Evolutionary conservation across 2,888 invertebrate species (phyloP).

Genomic region (Didymodactylos carnosus): DNA sequence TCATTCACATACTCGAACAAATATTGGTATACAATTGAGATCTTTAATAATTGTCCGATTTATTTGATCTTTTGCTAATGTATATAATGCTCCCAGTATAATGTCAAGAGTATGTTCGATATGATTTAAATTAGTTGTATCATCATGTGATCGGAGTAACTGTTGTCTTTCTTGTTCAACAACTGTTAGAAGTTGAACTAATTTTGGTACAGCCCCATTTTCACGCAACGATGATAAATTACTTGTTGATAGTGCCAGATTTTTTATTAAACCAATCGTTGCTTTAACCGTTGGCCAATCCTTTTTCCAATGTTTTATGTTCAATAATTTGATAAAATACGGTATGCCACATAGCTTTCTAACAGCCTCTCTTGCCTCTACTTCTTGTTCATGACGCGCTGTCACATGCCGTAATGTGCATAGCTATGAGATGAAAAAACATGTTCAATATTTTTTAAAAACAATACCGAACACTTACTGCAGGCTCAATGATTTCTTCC

Average conservation of each 20-base stretch:
- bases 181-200: not conserved
- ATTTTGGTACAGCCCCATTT: not conserved
- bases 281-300: not conserved
- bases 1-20: not conserved
- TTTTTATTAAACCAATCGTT: not conserved
- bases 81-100: not conserved
- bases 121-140: not conserved
- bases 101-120: not conserved
- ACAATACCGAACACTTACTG: not conserved
- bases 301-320: not conserved
- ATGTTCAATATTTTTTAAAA: not conserved
- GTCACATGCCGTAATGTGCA: not conserved
- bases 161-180: not conserved
- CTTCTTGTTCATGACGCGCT: not conserved
- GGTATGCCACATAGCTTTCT: not conserved
- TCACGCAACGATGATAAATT: not conserved
- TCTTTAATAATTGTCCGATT: not conserved
- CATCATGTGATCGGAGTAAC: too few species aligned
- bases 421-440: too few species aligned
- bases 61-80: not conserved
- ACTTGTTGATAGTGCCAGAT: not conserved
- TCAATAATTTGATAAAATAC: not conserved
- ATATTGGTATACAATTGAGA: not conserved
- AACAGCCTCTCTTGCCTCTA: not conserved
- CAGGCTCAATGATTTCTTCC: not conserved